Evolutionary conservation across 2,113 vertebrate genomes (phyloP).

Genomic region (Gymnorhina tibicen): DNA sequence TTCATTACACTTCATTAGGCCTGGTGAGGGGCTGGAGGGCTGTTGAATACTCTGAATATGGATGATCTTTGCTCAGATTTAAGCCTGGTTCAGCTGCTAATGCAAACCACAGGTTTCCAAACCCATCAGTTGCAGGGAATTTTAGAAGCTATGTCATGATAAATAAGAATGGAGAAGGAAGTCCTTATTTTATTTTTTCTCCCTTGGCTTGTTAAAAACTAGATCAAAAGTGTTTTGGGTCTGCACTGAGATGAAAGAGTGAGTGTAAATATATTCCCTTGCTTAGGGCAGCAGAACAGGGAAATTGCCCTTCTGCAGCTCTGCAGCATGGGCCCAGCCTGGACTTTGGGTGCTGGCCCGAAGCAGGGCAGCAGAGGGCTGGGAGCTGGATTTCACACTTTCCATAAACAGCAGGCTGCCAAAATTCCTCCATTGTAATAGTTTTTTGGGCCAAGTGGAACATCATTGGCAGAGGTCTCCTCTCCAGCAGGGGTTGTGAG

Average conservation of each 20-base stretch:
- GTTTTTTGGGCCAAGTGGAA: not conserved
- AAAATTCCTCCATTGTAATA: accelerated
- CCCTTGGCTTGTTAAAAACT: not conserved
- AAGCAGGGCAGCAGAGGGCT: not conserved
- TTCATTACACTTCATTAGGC: constrained; percentile 30
- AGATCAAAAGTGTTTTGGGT: not conserved
- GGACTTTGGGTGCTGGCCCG: not conserved
- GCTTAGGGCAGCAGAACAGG: not conserved
- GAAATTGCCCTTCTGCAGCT: not conserved
- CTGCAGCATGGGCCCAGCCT: not conserved
- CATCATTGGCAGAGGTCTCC: not conserved
- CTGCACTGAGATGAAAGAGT: not conserved
- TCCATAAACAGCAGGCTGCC: not conserved
- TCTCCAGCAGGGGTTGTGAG: not conserved
- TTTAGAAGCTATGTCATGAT: not conserved
- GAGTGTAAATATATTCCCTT: not conserved
- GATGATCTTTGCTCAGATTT: not conserved
- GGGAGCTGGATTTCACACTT: not conserved
- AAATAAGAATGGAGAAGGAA: not conserved
- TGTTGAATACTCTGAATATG: not conserved
- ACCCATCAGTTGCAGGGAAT: not conserved
- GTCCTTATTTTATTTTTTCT: not conserved
- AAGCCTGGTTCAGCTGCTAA: not conserved
- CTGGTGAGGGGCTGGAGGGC: not conserved
- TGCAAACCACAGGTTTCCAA: not conserved